These are phyloP conservation scores for Cottoperca gobio DNA, from an alignment of 2,797 vertebrate genomes.

Conservation along the genomic window DNA sequence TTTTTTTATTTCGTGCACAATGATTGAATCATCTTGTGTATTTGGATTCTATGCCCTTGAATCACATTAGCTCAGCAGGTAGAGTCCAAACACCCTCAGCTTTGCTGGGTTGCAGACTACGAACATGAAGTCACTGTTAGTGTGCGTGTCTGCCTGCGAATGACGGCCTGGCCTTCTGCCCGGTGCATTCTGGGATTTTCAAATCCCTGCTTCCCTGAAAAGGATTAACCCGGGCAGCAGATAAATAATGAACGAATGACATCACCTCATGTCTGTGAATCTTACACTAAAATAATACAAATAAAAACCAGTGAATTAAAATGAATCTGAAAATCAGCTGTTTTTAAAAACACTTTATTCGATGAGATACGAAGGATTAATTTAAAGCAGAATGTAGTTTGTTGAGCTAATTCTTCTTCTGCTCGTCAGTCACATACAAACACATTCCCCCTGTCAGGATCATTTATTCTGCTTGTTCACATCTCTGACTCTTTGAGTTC, in stretches of 20 bases:
- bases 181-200: slow-evolving; percentile 56
- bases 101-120: no score
- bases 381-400: no score
- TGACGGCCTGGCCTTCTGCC: slow-evolving; percentile 35
- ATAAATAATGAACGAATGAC: slow-evolving; percentile 37
- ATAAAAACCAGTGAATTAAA: background rate
- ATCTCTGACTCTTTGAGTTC: background rate
- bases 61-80: background rate
- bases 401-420: background rate
- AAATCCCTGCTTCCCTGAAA: slow-evolving; percentile 33
- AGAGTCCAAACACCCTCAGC: no score
- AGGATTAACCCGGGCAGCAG: slow-evolving; percentile 49
- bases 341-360: background rate
- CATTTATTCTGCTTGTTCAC: background rate
- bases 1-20: background rate
- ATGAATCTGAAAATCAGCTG: no score
- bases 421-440: slow-evolving; percentile 2
- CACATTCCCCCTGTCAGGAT: slow-evolving; percentile 6
- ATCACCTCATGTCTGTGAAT: slow-evolving; percentile 19
- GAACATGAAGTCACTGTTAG: slow-evolving; percentile 5
- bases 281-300: background rate
- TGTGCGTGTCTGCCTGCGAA: slow-evolving; percentile 12
- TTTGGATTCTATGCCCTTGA: background rate
- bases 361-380: background rate
- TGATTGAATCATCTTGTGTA: background rate